These are phyloP conservation scores for Zaprionus gabonicus DNA, from an alignment of 1,140 invertebrate species.

Conservation along the genomic window DNA sequence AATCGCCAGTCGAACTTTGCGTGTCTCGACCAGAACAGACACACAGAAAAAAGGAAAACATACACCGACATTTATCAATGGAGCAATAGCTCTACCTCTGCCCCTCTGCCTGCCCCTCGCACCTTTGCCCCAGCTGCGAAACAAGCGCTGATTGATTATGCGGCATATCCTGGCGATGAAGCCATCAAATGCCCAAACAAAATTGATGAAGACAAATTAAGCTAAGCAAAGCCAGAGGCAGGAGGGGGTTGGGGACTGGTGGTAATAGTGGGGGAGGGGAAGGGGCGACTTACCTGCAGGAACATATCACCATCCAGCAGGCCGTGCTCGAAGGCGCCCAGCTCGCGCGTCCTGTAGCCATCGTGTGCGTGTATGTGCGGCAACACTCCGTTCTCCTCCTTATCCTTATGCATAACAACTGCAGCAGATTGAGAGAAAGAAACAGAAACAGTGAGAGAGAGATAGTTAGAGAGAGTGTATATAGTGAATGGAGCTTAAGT, in stretches of 20 bases:
- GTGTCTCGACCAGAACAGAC: conserved; percentile 23
- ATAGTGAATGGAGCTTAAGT: conserved; percentile 38
- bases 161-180: conserved; percentile 53
- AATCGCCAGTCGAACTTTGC: conserved; percentile 36
- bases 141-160: conserved; percentile 74
- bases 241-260: background rate
- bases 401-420: conserved; percentile 97
- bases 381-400: conserved; percentile 90
- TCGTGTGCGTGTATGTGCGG: conserved; percentile 86
- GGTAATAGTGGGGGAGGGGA: background rate
- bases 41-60: background rate
- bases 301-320: conserved; percentile 97
- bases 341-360: conserved; percentile 89
- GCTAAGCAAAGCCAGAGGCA: background rate
- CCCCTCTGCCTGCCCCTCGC: background rate
- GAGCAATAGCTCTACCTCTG: conserved; percentile 13
- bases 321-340: conserved; percentile 94
- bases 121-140: conserved; percentile 4
- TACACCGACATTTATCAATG: conserved; percentile 32
- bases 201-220: conserved; percentile 77
- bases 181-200: conserved; percentile 72
- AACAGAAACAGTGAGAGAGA: conserved; percentile 10
- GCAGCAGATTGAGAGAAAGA: conserved; percentile 85
- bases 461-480: background rate
- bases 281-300: conserved; percentile 90